Percentiles rank a stretch among this genome's conserved stretches.
Conservation (phyloP, 2,888 invertebrate genomes). For the Gymnosoma rotundatum region DNA sequence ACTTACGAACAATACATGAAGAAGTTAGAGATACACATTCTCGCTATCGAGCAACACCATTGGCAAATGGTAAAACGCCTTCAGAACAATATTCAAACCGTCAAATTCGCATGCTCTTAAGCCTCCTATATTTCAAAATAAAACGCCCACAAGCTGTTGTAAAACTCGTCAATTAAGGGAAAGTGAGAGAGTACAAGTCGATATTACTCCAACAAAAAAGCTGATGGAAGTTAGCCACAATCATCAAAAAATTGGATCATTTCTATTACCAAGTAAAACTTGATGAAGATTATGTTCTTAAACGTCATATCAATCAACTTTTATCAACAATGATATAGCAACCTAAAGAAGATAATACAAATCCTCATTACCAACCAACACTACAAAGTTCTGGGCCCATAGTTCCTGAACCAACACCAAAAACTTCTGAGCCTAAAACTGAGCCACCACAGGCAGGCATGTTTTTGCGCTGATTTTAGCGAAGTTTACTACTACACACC, state of each 20-base stretch:
- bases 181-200: constrained; percentile 39
- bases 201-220: background rate
- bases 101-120: constrained; percentile 43
- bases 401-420: too few species aligned
- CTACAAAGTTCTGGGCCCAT: too few species aligned
- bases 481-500: too few species aligned
- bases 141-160: too few species aligned
- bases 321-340: background rate
- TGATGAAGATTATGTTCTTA: constrained; percentile 28
- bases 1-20: background rate
- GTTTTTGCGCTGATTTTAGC: too few species aligned
- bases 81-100: constrained; percentile 49
- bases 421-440: too few species aligned
- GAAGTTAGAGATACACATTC: background rate
- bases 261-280: constrained; percentile 12
- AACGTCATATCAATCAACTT: background rate
- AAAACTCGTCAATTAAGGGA: constrained; percentile 44
- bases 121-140: background rate
- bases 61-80: constrained; percentile 58
- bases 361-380: too few species aligned
- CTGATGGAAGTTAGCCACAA: background rate
- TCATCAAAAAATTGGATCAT: constrained; percentile 2
- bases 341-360: background rate
- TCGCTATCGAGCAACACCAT: constrained; percentile 44
- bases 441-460: too few species aligned